Evolutionary conservation across 2,888 invertebrate genomes (phyloP).

Genomic region (Cremastinae sp.): DNA sequence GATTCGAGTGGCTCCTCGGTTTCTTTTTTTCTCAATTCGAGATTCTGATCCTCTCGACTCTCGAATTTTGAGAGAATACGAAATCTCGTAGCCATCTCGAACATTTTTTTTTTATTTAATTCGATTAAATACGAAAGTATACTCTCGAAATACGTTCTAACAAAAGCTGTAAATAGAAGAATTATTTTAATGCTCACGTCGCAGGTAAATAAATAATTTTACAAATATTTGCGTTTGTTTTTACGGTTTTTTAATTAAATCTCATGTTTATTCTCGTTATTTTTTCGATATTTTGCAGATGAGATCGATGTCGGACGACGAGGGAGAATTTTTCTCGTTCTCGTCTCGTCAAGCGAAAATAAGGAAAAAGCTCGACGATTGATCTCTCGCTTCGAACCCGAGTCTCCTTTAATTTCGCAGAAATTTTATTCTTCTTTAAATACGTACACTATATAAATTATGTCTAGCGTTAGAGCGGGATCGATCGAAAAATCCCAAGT

Average conservation of each 20-base stretch:
- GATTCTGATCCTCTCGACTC: no score
- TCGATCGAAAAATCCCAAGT: conserved; percentile 64
- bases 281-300: no score
- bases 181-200: no score
- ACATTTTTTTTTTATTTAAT: conserved; percentile 12
- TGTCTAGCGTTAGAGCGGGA: conserved; percentile 70
- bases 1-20: conserved; percentile 34
- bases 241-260: no score
- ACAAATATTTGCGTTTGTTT: no score
- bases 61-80: background rate
- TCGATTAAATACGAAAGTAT: background rate
- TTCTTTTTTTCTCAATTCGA: no score
- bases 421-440: conserved; percentile 7
- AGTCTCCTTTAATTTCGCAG: background rate
- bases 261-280: no score
- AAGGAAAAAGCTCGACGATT: no score
- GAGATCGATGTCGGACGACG: no score
- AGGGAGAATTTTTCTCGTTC: background rate
- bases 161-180: no score
- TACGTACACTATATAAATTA: conserved; percentile 63
- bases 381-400: no score
- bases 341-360: background rate
- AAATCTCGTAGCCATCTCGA: conserved; percentile 67
- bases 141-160: conserved; percentile 34
- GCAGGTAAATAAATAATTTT: no score